A percentile compares a stretch with the other conserved stretches of the same genome.
phyloP scores from a whole-genome alignment of 2,113 vertebrate genomes.

The Octodon degus region DNA sequence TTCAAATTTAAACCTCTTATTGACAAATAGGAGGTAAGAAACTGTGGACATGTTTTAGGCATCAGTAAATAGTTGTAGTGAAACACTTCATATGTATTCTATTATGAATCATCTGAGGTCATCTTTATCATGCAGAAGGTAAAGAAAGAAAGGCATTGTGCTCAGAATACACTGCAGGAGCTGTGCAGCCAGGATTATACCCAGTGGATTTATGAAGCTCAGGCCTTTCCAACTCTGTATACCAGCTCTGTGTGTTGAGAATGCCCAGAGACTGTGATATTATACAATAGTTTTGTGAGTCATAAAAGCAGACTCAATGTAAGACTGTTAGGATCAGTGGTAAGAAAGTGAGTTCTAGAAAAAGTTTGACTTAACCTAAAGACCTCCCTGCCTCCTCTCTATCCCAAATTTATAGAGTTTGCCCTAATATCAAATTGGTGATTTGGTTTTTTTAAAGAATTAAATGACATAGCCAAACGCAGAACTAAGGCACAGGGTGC shows the following conservation, averaged over 20 bases:
- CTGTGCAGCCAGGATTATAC: not conserved
- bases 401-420: not conserved
- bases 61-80: not conserved
- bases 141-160: not conserved
- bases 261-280: not conserved
- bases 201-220: not conserved
- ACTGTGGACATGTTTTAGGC: not conserved
- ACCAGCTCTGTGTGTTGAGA: not conserved
- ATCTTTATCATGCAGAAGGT: not conserved
- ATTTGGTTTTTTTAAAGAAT: slow-evolving; percentile 24
- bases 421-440: slow-evolving; percentile 14
- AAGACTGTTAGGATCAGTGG: not conserved
- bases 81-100: not conserved
- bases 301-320: not conserved
- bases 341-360: not conserved
- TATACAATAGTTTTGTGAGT: not conserved
- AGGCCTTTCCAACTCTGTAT: not conserved
- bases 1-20: not conserved
- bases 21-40: not conserved
- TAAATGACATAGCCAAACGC: not conserved
- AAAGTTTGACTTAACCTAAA: not conserved
- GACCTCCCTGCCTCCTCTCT: not conserved
- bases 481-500: not conserved
- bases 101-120: not conserved
- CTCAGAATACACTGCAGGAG: not conserved